Evolutionary conservation across 1,140 invertebrate species (phyloP).

Genomic region (Octopus sinensis): DNA sequence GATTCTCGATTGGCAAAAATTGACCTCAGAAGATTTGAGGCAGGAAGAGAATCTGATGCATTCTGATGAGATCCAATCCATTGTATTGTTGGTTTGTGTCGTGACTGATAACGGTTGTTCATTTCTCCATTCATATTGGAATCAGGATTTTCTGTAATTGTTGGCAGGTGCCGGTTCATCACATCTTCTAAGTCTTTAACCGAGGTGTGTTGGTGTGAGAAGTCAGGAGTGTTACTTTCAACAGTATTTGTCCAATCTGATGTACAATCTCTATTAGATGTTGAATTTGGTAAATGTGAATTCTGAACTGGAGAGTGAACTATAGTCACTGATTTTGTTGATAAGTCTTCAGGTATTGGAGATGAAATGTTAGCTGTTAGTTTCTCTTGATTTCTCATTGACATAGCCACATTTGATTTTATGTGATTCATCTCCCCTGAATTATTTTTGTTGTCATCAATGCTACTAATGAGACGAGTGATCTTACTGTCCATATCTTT

Average conservation of each 20-base stretch:
- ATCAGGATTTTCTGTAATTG: constrained; percentile 65
- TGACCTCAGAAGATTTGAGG: constrained; percentile 82
- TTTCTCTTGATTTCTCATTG: background rate
- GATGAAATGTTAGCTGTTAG: background rate
- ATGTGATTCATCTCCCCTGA: background rate
- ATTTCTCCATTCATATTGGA: constrained; percentile 14
- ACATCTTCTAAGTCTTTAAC: constrained; percentile 91
- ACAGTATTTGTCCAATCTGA: background rate
- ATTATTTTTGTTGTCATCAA: background rate
- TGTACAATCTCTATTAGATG: background rate
- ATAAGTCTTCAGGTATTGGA: constrained; percentile 36
- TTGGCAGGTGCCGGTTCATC: constrained; percentile 92
- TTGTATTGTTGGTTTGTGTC: constrained; percentile 82
- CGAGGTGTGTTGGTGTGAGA: constrained; percentile 53
- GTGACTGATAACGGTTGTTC: constrained; percentile 59
- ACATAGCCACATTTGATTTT: background rate
- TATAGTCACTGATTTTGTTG: constrained; percentile 18
- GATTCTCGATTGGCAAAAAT: constrained; percentile 90
- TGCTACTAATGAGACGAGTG: background rate
- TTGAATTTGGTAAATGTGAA: background rate
- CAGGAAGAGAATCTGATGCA: constrained; percentile 65
- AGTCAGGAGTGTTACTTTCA: background rate
- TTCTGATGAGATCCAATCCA: constrained; percentile 75
- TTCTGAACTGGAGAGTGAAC: background rate
- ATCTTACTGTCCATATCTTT: background rate